A percentile compares a stretch with the other conserved stretches of the same genome.
These are phyloP conservation scores for Ectemnius cavifrons DNA, from an alignment of 2,888 invertebrate species.

Conservation along the genomic window DNA sequence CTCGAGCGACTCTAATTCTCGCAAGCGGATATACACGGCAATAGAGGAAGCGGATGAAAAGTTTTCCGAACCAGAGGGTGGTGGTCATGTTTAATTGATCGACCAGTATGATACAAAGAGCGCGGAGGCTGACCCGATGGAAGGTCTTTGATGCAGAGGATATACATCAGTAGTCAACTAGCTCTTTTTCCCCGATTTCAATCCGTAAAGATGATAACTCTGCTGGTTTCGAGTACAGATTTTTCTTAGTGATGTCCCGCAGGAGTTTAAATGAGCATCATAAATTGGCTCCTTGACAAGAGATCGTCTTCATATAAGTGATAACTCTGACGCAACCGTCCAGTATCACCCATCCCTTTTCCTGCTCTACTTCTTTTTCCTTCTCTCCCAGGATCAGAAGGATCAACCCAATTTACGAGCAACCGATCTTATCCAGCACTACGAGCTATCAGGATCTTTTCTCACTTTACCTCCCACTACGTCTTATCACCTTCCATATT, in stretches of 20 bases:
- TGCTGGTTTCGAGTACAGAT: constrained; percentile 15
- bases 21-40: no score
- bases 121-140: no score
- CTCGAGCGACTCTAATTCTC: no score
- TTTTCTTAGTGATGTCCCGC: constrained; percentile 19
- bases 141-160: no score
- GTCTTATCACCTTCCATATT: constrained; percentile 8
- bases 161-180: constrained; percentile 12
- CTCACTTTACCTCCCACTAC: no score
- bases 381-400: neutral
- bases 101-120: no score
- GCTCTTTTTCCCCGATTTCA: neutral
- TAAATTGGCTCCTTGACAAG: constrained; percentile 27
- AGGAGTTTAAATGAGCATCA: constrained; percentile 26
- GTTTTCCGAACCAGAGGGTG: no score
- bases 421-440: constrained; percentile 8
- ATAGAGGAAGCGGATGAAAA: no score
- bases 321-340: constrained; percentile 18
- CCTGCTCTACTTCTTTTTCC: no score
- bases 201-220: constrained; percentile 22
- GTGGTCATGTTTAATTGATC: no score
- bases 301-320: constrained; percentile 11
- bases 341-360: neutral
- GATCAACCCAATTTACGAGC: constrained; percentile 15
- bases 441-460: neutral